Conservation (phyloP, 1,140 invertebrate genomes). For the Pseudomyrmex flavicornis region DNA sequence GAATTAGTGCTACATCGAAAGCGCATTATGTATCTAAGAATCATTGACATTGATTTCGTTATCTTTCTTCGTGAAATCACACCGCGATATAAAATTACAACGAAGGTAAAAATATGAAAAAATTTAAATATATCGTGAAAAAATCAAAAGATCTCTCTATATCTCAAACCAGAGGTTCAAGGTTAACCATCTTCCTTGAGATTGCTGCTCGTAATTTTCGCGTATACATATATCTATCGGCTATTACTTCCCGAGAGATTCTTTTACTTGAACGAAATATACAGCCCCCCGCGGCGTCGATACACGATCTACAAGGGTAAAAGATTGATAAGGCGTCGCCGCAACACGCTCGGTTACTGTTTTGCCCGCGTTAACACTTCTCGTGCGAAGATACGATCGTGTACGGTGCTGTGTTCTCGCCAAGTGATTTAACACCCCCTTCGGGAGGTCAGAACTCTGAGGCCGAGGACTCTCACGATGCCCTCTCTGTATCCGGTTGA, state of each 20-base stretch:
- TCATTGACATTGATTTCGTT: slow-evolving; percentile 29
- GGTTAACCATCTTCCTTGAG: not conserved
- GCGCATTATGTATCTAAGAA: slow-evolving; percentile 52
- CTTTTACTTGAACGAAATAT: not conserved
- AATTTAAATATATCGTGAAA: not conserved
- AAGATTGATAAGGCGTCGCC: slow-evolving; percentile 45
- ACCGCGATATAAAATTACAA: not conserved
- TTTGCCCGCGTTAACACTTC: slow-evolving; percentile 43
- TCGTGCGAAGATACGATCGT: slow-evolving; percentile 32
- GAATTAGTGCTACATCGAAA: not conserved
- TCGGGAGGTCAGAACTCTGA: not conserved
- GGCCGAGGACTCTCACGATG: slow-evolving; percentile 36
- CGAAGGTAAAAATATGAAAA: too few relatives aligned
- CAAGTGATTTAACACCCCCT: slow-evolving; percentile 44
- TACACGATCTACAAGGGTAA: slow-evolving; percentile 42
- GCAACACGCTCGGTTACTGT: slow-evolving; percentile 32
- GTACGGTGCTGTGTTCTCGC: slow-evolving; percentile 31
- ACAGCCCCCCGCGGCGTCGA: slow-evolving; percentile 9
- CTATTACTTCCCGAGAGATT: slow-evolving; percentile 1
- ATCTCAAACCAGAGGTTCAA: not conserved
- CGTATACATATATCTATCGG: not conserved
- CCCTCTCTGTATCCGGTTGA: slow-evolving; percentile 44
- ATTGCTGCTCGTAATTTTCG: slow-evolving; percentile 15
- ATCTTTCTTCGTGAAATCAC: slow-evolving; percentile 13
- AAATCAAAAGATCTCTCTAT: not conserved